Conservation (phyloP, 2,797 vertebrate species). For the Morus bassanus region DNA sequence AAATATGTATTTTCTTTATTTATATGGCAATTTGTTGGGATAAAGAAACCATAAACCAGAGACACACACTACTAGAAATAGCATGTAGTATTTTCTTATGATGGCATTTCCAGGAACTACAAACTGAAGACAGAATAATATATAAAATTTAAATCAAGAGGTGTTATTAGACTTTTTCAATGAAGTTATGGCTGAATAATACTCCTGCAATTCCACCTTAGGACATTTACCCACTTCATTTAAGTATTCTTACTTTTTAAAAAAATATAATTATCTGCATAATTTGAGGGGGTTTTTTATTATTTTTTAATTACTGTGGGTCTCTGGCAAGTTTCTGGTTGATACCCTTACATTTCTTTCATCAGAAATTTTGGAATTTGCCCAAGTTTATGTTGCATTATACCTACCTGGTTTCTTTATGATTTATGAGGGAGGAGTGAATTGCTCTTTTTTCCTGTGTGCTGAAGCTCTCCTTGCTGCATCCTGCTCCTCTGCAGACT, state of each 20-base stretch:
- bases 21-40: not conserved
- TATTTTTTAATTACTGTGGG: not conserved
- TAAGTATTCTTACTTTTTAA: not conserved
- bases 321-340: not conserved
- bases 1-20: constrained; percentile 5
- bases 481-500: not conserved
- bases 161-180: not conserved
- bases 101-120: constrained; percentile 20
- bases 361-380: not conserved
- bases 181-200: not conserved
- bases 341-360: not conserved
- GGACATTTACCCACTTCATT: not conserved
- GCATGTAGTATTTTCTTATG: not conserved
- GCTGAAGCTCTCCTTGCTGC: not conserved
- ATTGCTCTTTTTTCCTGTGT: not conserved
- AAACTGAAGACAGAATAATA: constrained; percentile 6
- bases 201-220: not conserved
- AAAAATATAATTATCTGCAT: not conserved
- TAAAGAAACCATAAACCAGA: not conserved
- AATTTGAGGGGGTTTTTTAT: not conserved
- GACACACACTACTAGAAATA: not conserved
- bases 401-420: not conserved
- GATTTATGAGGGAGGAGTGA: not conserved
- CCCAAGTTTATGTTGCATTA: not conserved
- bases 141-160: not conserved